Conservation (phyloP, 2,797 vertebrate genomes). For the Picus viridis region DNA sequence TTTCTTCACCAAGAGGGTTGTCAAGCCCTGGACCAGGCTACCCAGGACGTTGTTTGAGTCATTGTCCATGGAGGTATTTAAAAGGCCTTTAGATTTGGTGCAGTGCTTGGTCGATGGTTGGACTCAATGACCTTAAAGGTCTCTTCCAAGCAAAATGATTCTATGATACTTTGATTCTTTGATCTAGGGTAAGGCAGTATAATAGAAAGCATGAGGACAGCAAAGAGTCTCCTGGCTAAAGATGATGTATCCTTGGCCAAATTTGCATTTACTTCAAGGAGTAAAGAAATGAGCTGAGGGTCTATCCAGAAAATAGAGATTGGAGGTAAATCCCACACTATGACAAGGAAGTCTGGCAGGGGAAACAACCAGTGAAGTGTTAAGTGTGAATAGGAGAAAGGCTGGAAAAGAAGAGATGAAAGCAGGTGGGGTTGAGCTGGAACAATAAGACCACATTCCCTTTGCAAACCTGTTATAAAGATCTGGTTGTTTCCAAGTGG, state of each 20-base stretch:
- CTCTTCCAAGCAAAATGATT: too few species aligned
- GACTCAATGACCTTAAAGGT: too few species aligned
- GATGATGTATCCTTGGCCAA: neutral
- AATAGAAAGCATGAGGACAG: neutral
- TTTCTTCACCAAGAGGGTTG: too few species aligned
- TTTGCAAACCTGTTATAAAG: neutral
- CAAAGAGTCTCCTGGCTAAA: neutral
- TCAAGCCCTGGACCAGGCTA: too few species aligned
- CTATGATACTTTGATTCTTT: too few species aligned
- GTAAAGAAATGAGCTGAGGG: neutral
- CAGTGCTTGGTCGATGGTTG: too few species aligned
- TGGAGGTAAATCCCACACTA: neutral
- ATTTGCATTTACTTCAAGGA: rapidly evolving
- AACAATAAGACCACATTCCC: neutral
- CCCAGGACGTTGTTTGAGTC: too few species aligned
- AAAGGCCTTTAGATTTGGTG: too few species aligned
- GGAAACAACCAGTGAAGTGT: neutral
- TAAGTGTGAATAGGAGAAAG: neutral
- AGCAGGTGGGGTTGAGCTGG: neutral
- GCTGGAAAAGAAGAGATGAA: neutral
- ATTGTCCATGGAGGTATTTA: too few species aligned
- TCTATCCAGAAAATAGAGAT: neutral
- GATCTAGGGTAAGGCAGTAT: neutral
- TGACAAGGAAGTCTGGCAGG: neutral
- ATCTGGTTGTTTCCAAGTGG: rapidly evolving